Evolutionary conservation across 2,888 invertebrate species (phyloP).

Genomic region (Aporophyla lueneburgensis): DNA sequence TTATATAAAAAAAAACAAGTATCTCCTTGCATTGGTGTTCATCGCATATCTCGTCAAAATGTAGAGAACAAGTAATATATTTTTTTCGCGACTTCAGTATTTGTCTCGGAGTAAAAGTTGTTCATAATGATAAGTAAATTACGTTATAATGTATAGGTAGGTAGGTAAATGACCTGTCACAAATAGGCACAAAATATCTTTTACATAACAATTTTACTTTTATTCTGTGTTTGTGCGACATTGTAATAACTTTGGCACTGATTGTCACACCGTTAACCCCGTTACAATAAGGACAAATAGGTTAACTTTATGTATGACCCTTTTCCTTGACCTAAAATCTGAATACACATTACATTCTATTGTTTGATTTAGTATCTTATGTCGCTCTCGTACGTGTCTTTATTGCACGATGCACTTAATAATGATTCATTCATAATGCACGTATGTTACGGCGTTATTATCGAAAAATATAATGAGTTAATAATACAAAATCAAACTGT

Average conservation of each 20-base stretch:
- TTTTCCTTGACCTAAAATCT: slow-evolving; percentile 41
- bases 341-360: slow-evolving; percentile 12
- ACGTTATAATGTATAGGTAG: not conserved
- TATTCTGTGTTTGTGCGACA: slow-evolving; percentile 18
- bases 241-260: slow-evolving; percentile 37
- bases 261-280: slow-evolving; percentile 46
- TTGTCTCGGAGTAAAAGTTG: not conserved
- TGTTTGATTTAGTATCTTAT: slow-evolving; percentile 25
- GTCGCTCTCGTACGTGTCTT: not conserved
- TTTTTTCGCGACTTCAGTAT: not conserved
- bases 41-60: not conserved
- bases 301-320: slow-evolving; percentile 10
- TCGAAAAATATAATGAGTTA: not conserved
- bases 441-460: not conserved
- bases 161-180: not conserved
- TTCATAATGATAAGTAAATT: not conserved
- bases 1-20: not conserved
- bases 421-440: slow-evolving; percentile 7
- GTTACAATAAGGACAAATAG: slow-evolving; percentile 32
- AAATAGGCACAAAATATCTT: slow-evolving; percentile 4
- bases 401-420: not conserved
- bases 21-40: no score
- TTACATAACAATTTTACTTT: slow-evolving; percentile 2
- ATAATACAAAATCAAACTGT: not conserved
- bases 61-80: not conserved